A percentile compares a stretch with the other conserved stretches of the same genome.
phyloP scores from a whole-genome alignment of 2,888 invertebrate genomes.

The Eustalomyia histrio region DNA sequence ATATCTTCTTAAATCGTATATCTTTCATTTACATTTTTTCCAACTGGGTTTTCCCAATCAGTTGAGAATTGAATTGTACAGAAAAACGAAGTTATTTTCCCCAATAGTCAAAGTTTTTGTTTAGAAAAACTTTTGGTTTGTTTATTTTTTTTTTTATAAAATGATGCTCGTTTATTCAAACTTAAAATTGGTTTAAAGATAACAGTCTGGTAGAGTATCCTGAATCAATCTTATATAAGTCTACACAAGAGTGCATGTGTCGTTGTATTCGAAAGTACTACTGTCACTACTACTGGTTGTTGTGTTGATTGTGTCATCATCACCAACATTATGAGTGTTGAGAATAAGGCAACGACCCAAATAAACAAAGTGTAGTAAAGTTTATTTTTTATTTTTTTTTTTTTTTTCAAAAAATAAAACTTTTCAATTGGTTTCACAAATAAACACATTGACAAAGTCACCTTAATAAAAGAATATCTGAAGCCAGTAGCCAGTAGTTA shows the following conservation, averaged over 20 bases:
- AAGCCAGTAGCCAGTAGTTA: slow-evolving; percentile 15
- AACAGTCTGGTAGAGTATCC: slow-evolving; percentile 25
- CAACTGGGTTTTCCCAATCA: background rate
- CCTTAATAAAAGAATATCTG: slow-evolving; percentile 6
- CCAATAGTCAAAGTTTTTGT: background rate
- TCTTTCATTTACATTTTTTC: background rate
- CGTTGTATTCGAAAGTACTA: background rate
- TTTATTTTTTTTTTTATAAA: slow-evolving; percentile 12
- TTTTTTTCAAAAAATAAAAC: slow-evolving; percentile 31
- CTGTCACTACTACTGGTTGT: background rate
- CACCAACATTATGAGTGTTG: slow-evolving; percentile 1
- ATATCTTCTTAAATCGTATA: no score
- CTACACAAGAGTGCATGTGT: background rate
- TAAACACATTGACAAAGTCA: slow-evolving; percentile 60
- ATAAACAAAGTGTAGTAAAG: slow-evolving; percentile 21
- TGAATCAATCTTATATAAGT: slow-evolving; percentile 3
- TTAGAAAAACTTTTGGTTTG: slow-evolving; percentile 1
- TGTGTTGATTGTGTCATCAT: slow-evolving; percentile 13
- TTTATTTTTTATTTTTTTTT: slow-evolving; percentile 20
- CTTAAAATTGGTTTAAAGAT: slow-evolving; percentile 46
- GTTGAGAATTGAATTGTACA: background rate
- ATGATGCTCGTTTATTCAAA: slow-evolving; percentile 38
- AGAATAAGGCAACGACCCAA: slow-evolving; percentile 5
- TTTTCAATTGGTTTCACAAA: slow-evolving; percentile 66
- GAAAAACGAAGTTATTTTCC: background rate